phyloP scores from a whole-genome alignment of 2,888 invertebrate genomes.

The Onthophagus sagittarius region DNA sequence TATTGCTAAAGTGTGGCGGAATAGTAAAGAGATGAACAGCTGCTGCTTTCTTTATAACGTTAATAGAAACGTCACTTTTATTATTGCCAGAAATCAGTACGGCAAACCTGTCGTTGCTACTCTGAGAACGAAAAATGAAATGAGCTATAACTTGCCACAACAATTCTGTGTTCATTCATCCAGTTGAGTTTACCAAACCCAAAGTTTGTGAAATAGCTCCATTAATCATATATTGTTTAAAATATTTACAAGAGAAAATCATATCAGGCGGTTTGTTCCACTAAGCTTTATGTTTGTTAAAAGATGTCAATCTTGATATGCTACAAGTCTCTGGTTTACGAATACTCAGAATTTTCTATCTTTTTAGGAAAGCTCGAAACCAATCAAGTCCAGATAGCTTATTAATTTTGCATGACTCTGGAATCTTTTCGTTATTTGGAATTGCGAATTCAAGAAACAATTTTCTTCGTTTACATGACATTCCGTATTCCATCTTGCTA shows the following conservation, averaged over 20 bases:
- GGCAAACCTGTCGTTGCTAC: too few species aligned
- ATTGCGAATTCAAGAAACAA: conserved; percentile 27
- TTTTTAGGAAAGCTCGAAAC: conserved; percentile 19
- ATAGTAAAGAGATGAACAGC: conserved; percentile 42
- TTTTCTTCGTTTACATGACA: conserved; percentile 19
- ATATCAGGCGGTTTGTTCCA: neutral
- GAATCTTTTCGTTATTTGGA: conserved; percentile 20
- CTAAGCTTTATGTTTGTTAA: conserved; percentile 5
- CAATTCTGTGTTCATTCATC: conserved; percentile 38
- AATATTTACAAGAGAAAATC: conserved; percentile 38
- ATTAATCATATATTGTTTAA: conserved; percentile 36
- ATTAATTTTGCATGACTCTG: conserved; percentile 12
- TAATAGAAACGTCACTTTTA: conserved; percentile 35
- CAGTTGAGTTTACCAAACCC: conserved; percentile 38
- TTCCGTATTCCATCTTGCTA: conserved; percentile 23
- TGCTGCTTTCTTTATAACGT: conserved; percentile 34
- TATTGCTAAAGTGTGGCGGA: conserved; percentile 44
- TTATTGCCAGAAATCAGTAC: too few species aligned
- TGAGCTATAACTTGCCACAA: too few species aligned
- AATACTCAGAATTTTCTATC: conserved; percentile 19
- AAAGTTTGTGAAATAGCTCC: conserved; percentile 40
- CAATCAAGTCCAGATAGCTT: conserved; percentile 16
- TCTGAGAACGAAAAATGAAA: too few species aligned
- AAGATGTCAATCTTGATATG: conserved; percentile 16
- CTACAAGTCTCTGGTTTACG: neutral